Conservation (phyloP, 2,888 invertebrate species). For the Hemicrepidius hirtus region DNA sequence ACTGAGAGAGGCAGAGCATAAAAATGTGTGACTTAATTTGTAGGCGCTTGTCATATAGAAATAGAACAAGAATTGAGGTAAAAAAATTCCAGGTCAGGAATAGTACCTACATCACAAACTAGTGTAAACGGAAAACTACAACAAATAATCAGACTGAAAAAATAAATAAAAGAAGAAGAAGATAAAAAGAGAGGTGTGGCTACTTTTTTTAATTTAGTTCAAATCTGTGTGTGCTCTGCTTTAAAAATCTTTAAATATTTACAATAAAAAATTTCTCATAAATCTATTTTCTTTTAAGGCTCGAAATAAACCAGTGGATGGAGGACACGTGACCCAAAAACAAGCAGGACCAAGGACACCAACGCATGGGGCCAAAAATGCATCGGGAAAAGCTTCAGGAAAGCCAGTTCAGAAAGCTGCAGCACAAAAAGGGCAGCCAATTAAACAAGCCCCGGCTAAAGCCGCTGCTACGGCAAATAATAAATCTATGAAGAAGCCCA, state of each 20-base stretch:
- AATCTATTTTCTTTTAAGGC: constrained; percentile 75
- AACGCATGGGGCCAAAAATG: constrained; percentile 75
- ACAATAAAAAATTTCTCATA: no score
- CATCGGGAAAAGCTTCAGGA: constrained; percentile 74
- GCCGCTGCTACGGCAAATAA: constrained; percentile 76
- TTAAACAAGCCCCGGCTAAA: constrained; percentile 78
- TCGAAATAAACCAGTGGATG: constrained; percentile 88
- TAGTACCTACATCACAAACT: not conserved
- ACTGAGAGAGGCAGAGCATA: not conserved
- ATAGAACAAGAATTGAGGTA: not conserved
- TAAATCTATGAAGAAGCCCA: constrained; percentile 81
- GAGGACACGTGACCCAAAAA: constrained; percentile 84
- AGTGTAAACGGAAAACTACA: not conserved
- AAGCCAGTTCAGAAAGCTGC: constrained; percentile 82
- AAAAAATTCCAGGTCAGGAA: not conserved
- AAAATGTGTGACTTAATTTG: no score
- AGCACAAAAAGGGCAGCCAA: constrained; percentile 82
- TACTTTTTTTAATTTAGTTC: no score
- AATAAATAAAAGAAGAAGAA: no score
- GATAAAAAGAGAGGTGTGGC: no score
- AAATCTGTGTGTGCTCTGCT: no score
- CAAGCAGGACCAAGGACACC: constrained; percentile 80
- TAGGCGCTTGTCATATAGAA: not conserved
- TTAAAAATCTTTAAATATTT: no score
- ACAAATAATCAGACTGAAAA: not conserved